These are phyloP conservation scores for Rhinoraja longicauda DNA, from an alignment of 2,797 vertebrate species.

Conservation along the genomic window DNA sequence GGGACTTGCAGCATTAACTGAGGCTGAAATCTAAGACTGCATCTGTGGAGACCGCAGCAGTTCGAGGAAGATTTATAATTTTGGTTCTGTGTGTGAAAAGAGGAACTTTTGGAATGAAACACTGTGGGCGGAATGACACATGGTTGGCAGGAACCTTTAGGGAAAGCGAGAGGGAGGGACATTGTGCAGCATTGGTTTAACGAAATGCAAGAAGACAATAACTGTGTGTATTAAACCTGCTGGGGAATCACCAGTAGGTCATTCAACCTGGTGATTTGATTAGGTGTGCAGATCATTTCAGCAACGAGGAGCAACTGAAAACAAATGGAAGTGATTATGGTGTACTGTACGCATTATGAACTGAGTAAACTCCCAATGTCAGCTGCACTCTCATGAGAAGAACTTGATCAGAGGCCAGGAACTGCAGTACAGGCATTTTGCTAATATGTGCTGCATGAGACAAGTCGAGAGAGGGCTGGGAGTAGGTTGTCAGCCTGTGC, in stretches of 20 bases:
- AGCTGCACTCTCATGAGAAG: background rate
- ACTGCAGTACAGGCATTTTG: background rate
- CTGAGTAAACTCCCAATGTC: constrained; percentile 18
- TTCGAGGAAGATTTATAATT: background rate
- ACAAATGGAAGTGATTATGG: constrained; percentile 10
- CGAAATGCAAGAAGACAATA: background rate
- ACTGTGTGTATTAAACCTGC: background rate
- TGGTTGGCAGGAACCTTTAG: constrained; percentile 18
- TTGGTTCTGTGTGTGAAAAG: constrained; percentile 22
- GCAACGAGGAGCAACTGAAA: background rate
- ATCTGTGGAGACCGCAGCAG: constrained; percentile 15
- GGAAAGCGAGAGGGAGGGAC: constrained; percentile 34
- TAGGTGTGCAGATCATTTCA: background rate
- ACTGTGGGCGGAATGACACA: constrained; percentile 35
- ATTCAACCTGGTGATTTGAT: background rate
- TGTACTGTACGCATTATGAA: background rate
- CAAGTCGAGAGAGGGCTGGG: background rate
- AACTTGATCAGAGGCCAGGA: constrained; percentile 2
- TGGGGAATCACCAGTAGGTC: background rate
- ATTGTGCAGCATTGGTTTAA: background rate
- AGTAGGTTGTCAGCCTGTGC: background rate
- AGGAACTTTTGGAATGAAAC: constrained; percentile 37
- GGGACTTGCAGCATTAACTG: background rate
- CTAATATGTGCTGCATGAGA: background rate
- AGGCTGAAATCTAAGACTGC: background rate